Base-by-base conservation (phyloP, 92 coral and sea anemone genomes). In the Siderastrea siderea region DNA sequence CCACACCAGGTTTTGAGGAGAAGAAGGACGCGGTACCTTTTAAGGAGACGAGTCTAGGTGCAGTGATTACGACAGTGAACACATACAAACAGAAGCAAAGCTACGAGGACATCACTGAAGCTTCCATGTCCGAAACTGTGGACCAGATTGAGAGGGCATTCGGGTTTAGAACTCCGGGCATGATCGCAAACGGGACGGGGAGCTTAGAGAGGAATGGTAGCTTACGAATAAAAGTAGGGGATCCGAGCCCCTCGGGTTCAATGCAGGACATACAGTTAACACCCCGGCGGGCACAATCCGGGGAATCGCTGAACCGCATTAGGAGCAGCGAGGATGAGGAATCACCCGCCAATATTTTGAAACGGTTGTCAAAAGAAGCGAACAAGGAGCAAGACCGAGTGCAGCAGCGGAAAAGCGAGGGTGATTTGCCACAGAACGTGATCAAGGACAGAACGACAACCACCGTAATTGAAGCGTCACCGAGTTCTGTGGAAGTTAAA, bases 101-200 rank as follows among this genome's bases (percentile, higher is more conserved):
- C 49, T 85, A 75, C 66, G 96, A 92, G 69, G 98, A 98, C 64
- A 79, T 93, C 64, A 86, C 86, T 46, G 98, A 95, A 65, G 94
- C 98, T 2, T 92, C 96, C 68, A 83, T 98, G 98, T 96, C 99
- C 4, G 98, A 98, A 54, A 98, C 98, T 17, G 95, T 98, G 79
- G 98, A 95, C 66, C 98, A 98, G 89, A 98, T 98, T 53, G 99
- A 98, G 72, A 92, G 82, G 61, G 99, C 99, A 2, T 98, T 98
- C 81, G 99, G 96, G 11, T 95, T 95, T 53, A 93, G 91, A 58
- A 76, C 96, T 0, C 95, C 98, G 4, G 80, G 88, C 57, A 84
- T 81, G 86, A 77, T 87, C n/a, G 95, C 88, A 7, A 86, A 94
- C 7, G 95, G 96, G 47, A 91, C 72, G 47, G 70, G 89, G 47